Evolutionary conservation across 2,113 vertebrate species (phyloP).

Genomic region (Leptobrachium leishanense): DNA sequence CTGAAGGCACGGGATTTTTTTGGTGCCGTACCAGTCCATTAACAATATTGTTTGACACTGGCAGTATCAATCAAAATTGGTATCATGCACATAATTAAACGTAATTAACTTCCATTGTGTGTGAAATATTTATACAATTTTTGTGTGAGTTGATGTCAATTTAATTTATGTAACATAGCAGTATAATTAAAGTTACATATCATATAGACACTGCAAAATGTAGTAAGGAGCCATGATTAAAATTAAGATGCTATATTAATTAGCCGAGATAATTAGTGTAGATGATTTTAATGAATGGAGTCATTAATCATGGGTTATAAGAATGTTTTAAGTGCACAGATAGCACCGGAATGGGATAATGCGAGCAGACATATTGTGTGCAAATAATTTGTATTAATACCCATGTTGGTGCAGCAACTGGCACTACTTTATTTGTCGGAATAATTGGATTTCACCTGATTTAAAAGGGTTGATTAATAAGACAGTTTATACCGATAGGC

Average conservation of each 20-base stretch:
- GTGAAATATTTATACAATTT: constrained; percentile 21
- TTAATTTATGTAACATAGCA: constrained; percentile 14
- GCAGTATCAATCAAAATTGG: not conserved
- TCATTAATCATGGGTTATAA: constrained; percentile 19
- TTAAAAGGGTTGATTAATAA: too few species aligned
- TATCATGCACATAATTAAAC: constrained; percentile 22
- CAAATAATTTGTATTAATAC: not conserved
- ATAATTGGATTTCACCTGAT: too few species aligned
- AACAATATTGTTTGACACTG: not conserved
- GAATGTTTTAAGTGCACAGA: not conserved
- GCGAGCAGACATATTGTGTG: too few species aligned
- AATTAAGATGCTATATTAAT: constrained; percentile 31
- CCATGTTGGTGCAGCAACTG: too few species aligned
- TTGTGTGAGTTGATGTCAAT: constrained; percentile 19
- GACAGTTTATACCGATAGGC: too few species aligned
- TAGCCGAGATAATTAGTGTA: constrained; percentile 33
- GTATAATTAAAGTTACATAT: constrained; percentile 44
- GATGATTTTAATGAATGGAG: constrained; percentile 20
- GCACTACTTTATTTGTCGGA: too few species aligned
- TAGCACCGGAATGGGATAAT: not conserved
- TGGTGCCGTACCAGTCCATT: too few species aligned
- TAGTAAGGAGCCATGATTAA: constrained; percentile 34
- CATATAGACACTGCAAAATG: constrained; percentile 30
- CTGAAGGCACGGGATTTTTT: too few species aligned
- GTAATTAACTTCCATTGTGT: constrained; percentile 19